Base-by-base conservation (phyloP, 2,797 vertebrate genomes). In the Myripristis jacobus region DNA sequence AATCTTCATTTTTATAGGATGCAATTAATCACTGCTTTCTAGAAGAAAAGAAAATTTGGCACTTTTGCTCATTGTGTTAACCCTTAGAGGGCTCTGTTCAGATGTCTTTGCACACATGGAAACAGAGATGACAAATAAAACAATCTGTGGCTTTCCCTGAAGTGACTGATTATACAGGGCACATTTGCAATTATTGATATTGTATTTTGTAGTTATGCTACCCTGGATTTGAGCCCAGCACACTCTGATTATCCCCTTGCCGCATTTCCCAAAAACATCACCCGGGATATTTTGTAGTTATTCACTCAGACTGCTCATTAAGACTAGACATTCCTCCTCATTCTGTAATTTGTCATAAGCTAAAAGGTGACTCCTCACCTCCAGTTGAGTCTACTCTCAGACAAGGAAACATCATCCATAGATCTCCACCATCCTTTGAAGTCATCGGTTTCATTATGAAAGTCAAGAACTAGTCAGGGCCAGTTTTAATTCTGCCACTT, bases 401-500 rank as follows among this genome's bases (percentile, higher is more conserved):
- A 11, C 9, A 50, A 38, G 36, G 36, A 69, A 68, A 48, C 27
- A 55, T 63, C 24, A 38, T 66, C 63, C 68, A 50, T 76, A 46
- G 59, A 67, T 56, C 54, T 67, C 65, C 34, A n/a, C n/a, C n/a
- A n/a, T n/a, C n/a, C n/a, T n/a, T n/a, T 24, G 21, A 61, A 79
- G 65, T 80, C 76, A 87, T 87, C 81, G 66, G 75, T 77, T 81
- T 87, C 75, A 69, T 67, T 75, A 72, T 85, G 87, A 74, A 80
- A 41, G 43, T 78, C 78, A 41, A 66, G 57, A 78, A 70, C 63
- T 59, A 79, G 82, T 86, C 85, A 83, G 86, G 86, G 85, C 81
- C 85, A 60, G 79, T 82, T 70, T 60, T 72, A 55, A 79, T 75
- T 64, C 24, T 53, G 73, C 81, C 87, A 89, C 87, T 92, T 86